Evolutionary conservation across 1,140 invertebrate genomes (phyloP), one percentile per base, ranked within the genome.

Genomic region (Plectrocnemia conspersa): DNA sequence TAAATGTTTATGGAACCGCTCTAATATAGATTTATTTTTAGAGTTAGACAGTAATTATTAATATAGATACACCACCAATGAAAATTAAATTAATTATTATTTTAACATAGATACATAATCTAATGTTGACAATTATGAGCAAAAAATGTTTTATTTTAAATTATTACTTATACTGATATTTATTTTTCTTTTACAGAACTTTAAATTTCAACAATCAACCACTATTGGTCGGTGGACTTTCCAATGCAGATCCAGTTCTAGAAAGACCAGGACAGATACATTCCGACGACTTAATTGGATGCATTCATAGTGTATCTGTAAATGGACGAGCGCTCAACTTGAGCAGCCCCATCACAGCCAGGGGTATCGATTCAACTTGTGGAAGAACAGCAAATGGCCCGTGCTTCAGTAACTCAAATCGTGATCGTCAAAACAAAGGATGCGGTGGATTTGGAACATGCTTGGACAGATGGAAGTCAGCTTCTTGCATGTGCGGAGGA

Each of bases 191-290:
- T 79, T 80, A 19, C 75, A 93, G 90, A 48, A 92, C 90, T 0
- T 70, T 95, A n/a, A 93, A 93, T 65, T 94, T 95, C 69, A 92
- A 93, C 71, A 89, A 88, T 58, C 88, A 93, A 65, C 85, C 84
- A 0, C 70, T 97, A 38, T 77, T 88, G 19, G 79, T 97, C 54
- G 93, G 93, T 22, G 94, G 94, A 15, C 68, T 97, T 9, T 74
- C 81, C 27, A 84, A 83, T 41, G 86, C 92, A 0, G 87, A 93
- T 70, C 84, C 89, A 1, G 82, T 95, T 0, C 68, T 94, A 6
- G 88, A 93, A 68, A 78, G 89, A 47, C 86, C 88, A 0, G 91
- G 88, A 0, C 91, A 95, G 75, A 82, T 97, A 18, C 83, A 85
- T 57, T 88, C 91, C 0, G 91, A 96, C 65, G 93, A 97, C 68